These are phyloP conservation scores for Notothenia coriiceps DNA, from an alignment of 2,113 vertebrate genomes.

Conservation along the genomic window DNA sequence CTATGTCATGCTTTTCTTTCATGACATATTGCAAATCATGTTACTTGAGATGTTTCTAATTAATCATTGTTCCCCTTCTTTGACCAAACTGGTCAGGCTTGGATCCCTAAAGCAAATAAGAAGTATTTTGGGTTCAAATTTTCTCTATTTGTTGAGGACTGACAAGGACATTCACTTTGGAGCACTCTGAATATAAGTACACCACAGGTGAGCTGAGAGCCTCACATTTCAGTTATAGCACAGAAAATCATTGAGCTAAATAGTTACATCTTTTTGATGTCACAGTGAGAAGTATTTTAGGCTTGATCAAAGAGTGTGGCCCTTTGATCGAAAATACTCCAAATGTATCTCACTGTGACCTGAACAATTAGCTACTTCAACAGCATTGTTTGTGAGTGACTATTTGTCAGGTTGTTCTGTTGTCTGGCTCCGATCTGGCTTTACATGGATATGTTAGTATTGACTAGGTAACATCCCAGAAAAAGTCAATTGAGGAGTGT, in stretches of 20 bases:
- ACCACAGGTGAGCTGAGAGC: slow-evolving; percentile 19
- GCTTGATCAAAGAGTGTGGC: not conserved
- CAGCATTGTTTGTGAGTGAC: not conserved
- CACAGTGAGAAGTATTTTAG: not conserved
- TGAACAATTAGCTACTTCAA: not conserved
- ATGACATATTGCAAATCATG: not conserved
- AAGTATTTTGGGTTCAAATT: slow-evolving; percentile 11
- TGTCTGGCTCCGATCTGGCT: not conserved
- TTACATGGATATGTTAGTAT: not conserved
- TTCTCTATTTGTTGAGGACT: slow-evolving; percentile 29
- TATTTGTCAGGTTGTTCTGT: not conserved
- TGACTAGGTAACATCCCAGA: not conserved
- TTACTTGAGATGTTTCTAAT: not conserved
- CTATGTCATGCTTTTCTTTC: not conserved
- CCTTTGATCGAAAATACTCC: too few relatives aligned
- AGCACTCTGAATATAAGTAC: slow-evolving; percentile 4
- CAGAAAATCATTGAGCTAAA: slow-evolving; percentile 3
- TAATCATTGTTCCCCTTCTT: not conserved
- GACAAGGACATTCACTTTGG: slow-evolving; percentile 48
- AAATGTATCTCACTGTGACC: too few relatives aligned
- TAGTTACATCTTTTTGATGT: not conserved
- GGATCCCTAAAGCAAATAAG: not conserved
- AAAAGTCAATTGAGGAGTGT: not conserved
- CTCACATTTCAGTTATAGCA: not conserved
- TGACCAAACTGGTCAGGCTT: not conserved